phyloP scores from a whole-genome alignment of 2,797 vertebrate genomes.

The Spea hammondii region DNA sequence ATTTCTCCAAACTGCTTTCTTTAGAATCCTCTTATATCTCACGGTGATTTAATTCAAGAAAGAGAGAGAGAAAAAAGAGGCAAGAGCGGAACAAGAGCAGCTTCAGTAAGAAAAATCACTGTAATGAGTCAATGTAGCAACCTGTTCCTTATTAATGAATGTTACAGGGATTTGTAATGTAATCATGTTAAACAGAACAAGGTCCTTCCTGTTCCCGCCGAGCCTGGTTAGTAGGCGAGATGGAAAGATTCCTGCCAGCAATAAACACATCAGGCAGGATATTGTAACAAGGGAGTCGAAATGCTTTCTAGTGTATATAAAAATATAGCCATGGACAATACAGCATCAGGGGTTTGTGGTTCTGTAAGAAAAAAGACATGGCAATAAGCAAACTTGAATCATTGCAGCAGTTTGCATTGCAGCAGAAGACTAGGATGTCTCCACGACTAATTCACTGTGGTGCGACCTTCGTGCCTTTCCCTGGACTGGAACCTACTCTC shows the following conservation, averaged over 20 bases:
- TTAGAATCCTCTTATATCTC: background rate
- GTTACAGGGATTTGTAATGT: constrained; percentile 60
- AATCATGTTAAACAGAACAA: constrained; percentile 62
- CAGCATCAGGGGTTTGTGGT: constrained; percentile 27
- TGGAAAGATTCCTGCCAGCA: constrained; percentile 55
- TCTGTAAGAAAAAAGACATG: constrained; percentile 33
- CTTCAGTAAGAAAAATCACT: constrained; percentile 24
- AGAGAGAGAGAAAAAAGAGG: background rate
- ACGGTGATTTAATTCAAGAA: constrained; percentile 1
- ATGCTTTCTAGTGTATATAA: constrained; percentile 49
- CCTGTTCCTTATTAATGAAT: constrained; percentile 64
- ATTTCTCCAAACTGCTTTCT: background rate
- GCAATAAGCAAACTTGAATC: constrained; percentile 42
- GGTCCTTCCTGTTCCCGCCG: constrained; percentile 65
- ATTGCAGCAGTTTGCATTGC: constrained; percentile 34
- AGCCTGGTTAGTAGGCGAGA: constrained; percentile 58
- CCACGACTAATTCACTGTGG: constrained; percentile 59
- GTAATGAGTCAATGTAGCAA: constrained; percentile 52
- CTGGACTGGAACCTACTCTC: constrained; percentile 54
- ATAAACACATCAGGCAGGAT: constrained; percentile 52
- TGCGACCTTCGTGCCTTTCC: constrained; percentile 63
- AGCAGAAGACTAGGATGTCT: constrained; percentile 59
- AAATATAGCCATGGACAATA: constrained; percentile 45
- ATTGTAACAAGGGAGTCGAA: constrained; percentile 40
- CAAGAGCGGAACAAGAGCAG: constrained; percentile 18